These are phyloP conservation scores for Nyctibius grandis DNA, from an alignment of 2,797 vertebrate species.

Conservation along the genomic window DNA sequence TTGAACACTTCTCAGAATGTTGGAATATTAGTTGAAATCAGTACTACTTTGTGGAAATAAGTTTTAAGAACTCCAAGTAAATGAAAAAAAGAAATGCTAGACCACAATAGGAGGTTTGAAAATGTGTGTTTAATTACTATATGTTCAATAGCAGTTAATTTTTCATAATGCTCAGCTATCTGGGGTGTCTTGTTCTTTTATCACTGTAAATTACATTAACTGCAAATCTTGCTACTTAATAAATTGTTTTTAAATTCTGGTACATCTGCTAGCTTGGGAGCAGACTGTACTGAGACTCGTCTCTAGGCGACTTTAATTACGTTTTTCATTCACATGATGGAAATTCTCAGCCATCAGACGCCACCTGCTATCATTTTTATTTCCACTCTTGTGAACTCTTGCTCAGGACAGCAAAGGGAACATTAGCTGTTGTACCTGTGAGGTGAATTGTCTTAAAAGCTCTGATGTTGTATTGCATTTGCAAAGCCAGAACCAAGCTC, in stretches of 20 bases:
- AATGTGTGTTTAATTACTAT: not conserved
- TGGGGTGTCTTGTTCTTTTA: not conserved
- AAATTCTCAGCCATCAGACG: constrained; percentile 28
- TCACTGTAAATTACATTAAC: not conserved
- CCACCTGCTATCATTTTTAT: constrained; percentile 36
- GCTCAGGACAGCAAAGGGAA: not conserved
- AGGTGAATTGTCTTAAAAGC: not conserved
- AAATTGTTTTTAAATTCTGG: constrained; percentile 2
- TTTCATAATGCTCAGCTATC: not conserved
- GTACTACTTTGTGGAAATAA: not conserved
- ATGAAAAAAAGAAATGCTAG: not conserved
- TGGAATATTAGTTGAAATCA: not conserved
- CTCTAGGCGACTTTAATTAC: constrained; percentile 13
- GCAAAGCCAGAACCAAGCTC: not conserved
- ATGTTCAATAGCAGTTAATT: not conserved
- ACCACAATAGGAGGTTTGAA: not conserved
- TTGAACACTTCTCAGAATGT: not conserved
- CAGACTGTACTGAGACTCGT: not conserved
- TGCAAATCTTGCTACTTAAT: not conserved
- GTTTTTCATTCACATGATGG: constrained; percentile 22
- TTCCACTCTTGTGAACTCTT: constrained; percentile 3
- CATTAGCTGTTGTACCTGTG: not conserved
- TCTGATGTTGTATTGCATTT: not conserved
- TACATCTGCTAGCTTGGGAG: constrained; percentile 26
- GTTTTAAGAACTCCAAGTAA: not conserved